Conservation (phyloP, 2,113 vertebrate species). For the Phoenicopterus ruber region DNA sequence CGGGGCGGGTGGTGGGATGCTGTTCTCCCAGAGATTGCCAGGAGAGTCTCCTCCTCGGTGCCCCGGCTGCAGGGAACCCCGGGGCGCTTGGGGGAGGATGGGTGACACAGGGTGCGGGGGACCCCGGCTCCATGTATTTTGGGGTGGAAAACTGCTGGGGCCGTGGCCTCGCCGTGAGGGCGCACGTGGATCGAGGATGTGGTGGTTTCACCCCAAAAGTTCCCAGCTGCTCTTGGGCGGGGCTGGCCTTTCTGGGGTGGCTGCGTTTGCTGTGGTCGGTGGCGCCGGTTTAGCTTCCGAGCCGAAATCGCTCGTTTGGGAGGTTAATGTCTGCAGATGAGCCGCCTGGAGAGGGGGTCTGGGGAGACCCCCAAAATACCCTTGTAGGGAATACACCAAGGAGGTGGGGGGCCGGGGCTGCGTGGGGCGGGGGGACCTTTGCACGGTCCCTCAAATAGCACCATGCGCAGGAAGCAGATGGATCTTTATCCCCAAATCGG, state of each 20-base stretch:
- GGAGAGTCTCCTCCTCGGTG: background rate
- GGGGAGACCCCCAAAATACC: background rate
- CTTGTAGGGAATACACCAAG: background rate
- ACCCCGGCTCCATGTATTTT: background rate
- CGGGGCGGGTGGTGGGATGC: background rate
- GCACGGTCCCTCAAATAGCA: background rate
- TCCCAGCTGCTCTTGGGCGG: background rate
- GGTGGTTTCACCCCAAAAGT: background rate
- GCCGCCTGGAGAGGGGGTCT: background rate
- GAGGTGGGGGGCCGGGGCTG: background rate
- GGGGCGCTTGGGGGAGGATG: too few species aligned
- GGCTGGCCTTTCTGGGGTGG: background rate
- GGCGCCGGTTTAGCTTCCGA: background rate
- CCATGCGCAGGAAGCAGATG: background rate
- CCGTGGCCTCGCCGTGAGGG: fast-evolving
- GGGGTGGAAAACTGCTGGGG: background rate
- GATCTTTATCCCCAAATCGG: background rate
- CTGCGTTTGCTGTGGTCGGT: background rate
- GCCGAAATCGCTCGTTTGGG: fast-evolving
- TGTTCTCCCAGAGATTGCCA: background rate
- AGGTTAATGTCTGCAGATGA: background rate
- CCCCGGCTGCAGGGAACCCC: background rate
- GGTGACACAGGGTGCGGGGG: too few species aligned
- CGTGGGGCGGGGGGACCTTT: fast-evolving
- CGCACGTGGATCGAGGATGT: fast-evolving